A percentile compares a stretch with the other conserved stretches of the same genome.
Evolutionary conservation across 2,797 vertebrate genomes (phyloP).

Genomic region (Zenarchopterus dispar): DNA sequence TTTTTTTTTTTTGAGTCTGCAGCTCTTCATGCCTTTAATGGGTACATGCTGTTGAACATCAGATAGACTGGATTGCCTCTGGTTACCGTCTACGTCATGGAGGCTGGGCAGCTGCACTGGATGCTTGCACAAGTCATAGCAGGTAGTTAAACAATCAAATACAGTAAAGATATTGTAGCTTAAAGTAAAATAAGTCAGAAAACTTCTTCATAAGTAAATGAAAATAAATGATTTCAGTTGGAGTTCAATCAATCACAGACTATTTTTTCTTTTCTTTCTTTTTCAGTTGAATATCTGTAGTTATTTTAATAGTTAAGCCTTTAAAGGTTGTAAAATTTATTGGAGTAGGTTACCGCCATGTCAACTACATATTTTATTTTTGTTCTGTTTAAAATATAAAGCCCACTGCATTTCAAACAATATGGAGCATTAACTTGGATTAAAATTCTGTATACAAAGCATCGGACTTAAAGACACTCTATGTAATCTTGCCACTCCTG

Average conservation of each 20-base stretch:
- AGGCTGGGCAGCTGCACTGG: constrained; percentile 43
- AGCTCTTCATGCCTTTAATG: constrained; percentile 86
- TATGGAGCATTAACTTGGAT: constrained; percentile 29
- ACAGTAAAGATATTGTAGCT: background rate
- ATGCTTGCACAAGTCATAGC: constrained; percentile 39
- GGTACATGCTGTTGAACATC: constrained; percentile 95
- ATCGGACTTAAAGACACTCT: constrained; percentile 59
- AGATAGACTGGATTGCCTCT: constrained; percentile 88
- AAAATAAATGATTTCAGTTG: no score
- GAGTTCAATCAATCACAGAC: no score
- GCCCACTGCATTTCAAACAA: constrained; percentile 1
- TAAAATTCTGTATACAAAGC: constrained; percentile 67
- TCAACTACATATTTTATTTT: no score
- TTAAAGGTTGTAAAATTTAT: no score
- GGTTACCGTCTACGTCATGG: constrained; percentile 81
- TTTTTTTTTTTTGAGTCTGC: constrained; percentile 26
- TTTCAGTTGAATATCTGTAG: no score
- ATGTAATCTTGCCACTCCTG: no score
- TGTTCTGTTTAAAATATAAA: no score
- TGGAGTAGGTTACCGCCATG: no score
- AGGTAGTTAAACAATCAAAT: constrained; percentile 30
- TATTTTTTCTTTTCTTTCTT: no score
- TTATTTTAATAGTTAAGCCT: no score
- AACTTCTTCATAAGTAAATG: no score
- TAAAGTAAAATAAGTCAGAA: background rate